Evolutionary conservation across 2,888 invertebrate species (phyloP).

Genomic region (Leptopilina syphax): DNA sequence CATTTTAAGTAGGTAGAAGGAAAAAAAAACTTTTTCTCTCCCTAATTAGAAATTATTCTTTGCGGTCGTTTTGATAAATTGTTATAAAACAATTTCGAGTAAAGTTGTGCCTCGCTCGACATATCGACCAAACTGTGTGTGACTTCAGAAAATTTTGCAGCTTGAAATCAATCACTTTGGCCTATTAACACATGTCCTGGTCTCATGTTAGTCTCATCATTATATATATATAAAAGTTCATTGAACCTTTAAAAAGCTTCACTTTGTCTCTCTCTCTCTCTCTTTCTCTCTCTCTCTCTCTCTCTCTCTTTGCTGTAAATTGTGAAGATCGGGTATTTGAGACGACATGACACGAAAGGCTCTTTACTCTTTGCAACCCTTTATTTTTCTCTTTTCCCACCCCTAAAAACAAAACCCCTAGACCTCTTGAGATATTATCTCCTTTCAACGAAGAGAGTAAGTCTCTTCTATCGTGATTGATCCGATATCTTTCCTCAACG

Average conservation of each 20-base stretch:
- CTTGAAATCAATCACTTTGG: slow-evolving; percentile 35
- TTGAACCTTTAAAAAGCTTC: slow-evolving; percentile 55
- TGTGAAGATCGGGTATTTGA: slow-evolving; percentile 20
- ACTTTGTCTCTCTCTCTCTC: background rate
- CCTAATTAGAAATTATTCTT: slow-evolving; percentile 9
- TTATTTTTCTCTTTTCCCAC: too few relatives aligned
- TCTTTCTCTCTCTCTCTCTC: slow-evolving; percentile 10
- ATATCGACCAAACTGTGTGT: slow-evolving; percentile 63
- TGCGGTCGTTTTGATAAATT: slow-evolving; percentile 30
- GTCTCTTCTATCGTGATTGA: background rate
- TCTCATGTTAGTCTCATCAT: slow-evolving; percentile 31
- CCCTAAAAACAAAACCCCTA: background rate
- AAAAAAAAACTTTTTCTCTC: background rate
- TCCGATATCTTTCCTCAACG: background rate
- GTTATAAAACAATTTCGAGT: slow-evolving; percentile 27
- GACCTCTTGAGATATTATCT: slow-evolving; percentile 28
- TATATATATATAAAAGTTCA: slow-evolving; percentile 48
- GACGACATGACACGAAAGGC: background rate
- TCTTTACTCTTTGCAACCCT: background rate
- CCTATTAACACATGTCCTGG: slow-evolving; percentile 42
- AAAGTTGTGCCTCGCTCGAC: slow-evolving; percentile 49
- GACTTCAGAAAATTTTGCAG: slow-evolving; percentile 47
- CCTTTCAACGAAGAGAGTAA: background rate
- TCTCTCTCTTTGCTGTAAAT: background rate
- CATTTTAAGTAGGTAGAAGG: background rate